Evolutionary conservation across 2,797 vertebrate genomes (phyloP).

Genomic region (Bovichtus diacanthus): DNA sequence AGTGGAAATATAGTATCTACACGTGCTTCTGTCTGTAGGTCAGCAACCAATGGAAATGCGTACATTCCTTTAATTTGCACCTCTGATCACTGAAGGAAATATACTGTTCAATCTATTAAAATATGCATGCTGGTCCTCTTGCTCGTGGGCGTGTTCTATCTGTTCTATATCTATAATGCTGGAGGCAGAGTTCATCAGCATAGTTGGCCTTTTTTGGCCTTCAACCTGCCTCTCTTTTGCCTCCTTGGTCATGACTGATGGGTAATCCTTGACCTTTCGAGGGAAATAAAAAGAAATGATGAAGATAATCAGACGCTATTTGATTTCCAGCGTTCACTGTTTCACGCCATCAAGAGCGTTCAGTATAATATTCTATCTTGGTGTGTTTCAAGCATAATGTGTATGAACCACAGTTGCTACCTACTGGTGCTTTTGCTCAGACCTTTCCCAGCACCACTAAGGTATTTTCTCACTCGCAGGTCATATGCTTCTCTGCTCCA

Average conservation of each 20-base stretch:
- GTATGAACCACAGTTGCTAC: background rate
- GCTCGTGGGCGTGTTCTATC: background rate
- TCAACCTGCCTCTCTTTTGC: background rate
- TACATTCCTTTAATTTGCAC: background rate
- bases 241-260: background rate
- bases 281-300: background rate
- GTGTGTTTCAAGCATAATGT: background rate
- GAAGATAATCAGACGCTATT: background rate
- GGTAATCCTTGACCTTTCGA: background rate
- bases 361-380: background rate
- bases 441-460: background rate
- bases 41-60: background rate
- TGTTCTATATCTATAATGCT: background rate
- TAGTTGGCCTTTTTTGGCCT: background rate
- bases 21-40: background rate
- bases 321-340: background rate
- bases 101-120: background rate
- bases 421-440: background rate
- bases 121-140: background rate
- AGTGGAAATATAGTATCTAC: background rate
- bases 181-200: background rate
- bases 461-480: constrained; percentile 11
- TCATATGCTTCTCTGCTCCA: constrained; percentile 28
- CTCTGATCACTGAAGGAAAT: background rate
- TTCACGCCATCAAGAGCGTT: background rate